These are phyloP conservation scores for Eucidaris tribuloides DNA, from an alignment of 35 echinoderm and acorn worm species.

Conservation along the genomic window DNA sequence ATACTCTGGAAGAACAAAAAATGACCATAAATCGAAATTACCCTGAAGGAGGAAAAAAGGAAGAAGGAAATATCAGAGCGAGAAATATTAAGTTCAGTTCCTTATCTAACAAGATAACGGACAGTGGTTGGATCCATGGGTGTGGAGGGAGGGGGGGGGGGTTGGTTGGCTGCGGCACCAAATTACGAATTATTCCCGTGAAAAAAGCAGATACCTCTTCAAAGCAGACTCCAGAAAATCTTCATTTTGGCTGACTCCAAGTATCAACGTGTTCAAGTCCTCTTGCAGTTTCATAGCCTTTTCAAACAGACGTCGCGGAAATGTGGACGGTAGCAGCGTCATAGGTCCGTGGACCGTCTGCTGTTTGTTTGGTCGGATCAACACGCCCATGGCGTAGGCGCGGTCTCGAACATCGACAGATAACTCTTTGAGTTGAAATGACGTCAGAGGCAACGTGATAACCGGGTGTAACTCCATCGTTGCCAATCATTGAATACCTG, in stretches of 20 bases:
- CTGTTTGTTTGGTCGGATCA: not conserved
- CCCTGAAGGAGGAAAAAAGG: not conserved
- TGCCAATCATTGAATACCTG: too few species aligned
- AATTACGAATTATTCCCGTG: not conserved
- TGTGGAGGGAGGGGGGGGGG: too few species aligned
- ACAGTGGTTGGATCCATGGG: too few species aligned
- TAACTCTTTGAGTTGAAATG: not conserved
- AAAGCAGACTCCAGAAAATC: not conserved
- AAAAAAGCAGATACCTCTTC: slow-evolving; percentile 9
- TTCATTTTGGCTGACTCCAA: slow-evolving; percentile 9
- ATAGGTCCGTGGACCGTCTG: slow-evolving; percentile 13
- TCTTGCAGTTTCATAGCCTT: slow-evolving; percentile 3
- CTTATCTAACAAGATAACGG: not conserved
- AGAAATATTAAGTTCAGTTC: not conserved
- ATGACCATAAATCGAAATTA: too few species aligned
- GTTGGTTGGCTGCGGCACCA: not conserved
- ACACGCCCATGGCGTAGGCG: not conserved
- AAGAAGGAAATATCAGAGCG: not conserved
- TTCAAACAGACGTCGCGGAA: not conserved
- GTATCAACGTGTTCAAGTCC: slow-evolving; percentile 19
- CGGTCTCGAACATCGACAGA: not conserved
- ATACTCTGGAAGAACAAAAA: too few species aligned
- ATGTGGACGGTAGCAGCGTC: slow-evolving; percentile 25
- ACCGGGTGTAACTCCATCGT: not conserved
- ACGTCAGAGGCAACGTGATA: not conserved